phyloP scores from a whole-genome alignment of 1,140 invertebrate species.

The Brachionus plicatilis region DNA sequence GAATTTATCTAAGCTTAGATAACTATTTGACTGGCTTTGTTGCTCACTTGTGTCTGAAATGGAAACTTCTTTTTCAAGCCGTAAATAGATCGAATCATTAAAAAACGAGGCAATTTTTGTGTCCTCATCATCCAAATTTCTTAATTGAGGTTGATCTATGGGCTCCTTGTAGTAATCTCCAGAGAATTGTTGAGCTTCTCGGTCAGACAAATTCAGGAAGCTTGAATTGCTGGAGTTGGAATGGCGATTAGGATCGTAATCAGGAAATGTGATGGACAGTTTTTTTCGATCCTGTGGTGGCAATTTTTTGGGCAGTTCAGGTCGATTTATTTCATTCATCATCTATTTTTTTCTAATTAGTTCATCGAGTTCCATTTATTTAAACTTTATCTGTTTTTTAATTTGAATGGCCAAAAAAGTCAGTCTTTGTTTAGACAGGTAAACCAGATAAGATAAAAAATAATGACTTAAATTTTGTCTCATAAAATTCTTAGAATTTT shows the following conservation, averaged over 20 bases:
- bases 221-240: not conserved
- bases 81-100: not conserved
- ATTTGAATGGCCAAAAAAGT: not conserved
- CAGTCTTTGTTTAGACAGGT: not conserved
- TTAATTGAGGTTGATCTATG: not conserved
- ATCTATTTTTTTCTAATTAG: not conserved
- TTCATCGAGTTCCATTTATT: not conserved
- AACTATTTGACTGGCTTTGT: not conserved
- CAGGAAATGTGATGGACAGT: slow-evolving; percentile 2
- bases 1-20: not conserved
- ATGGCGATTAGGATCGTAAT: not conserved
- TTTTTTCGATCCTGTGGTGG: not conserved
- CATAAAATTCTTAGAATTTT: not conserved
- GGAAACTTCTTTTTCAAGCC: not conserved
- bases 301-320: not conserved
- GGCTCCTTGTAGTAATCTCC: not conserved
- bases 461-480: not conserved
- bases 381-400: not conserved
- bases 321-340: not conserved
- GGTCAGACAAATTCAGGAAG: not conserved
- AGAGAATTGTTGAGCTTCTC: not conserved
- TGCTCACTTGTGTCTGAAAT: not conserved
- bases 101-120: not conserved
- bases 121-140: not conserved
- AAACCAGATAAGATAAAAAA: not conserved